Base-by-base conservation (phyloP, 2,888 invertebrate genomes). In the Drosophila limbata region DNA sequence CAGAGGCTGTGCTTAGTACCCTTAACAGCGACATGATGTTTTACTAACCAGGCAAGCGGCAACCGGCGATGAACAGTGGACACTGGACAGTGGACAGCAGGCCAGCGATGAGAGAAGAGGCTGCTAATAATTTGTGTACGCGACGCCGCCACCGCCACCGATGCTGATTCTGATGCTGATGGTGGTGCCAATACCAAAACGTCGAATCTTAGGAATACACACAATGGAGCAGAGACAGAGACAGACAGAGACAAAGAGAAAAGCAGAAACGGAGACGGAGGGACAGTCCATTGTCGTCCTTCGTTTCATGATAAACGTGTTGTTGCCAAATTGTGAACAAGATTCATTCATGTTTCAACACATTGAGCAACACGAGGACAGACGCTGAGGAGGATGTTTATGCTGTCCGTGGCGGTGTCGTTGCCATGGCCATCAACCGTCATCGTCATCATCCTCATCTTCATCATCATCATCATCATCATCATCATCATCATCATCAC, bases 331-430 rank as follows among this genome's bases (percentile, higher is more conserved):
- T 90, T 89, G 90, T 88, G 88, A 89, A 83, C 88, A 88, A 85
- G 88, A 90, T 91, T 91, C 91, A 91, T 91, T 91, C 90, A 91
- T 91, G 91, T 90, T 91, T 90, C 85, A 82, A 86, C 84, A 87
- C 84, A 83, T 84, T 84, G 79, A 79, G 88, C 86, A 76, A 85
- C 82, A 84, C 88, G 85, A 60, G 61, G 21, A 40, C 45, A 52
- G 44, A 51, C 39, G 25, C 45, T 19, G 39, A 47, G 44, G 50
- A 53, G 44, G 55, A 53, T 66, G 57, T 53, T 45, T 39, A 42
- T 42, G 60, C 35, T 61, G 69, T 61, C 31, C 56, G 51, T 57
- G 55, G 56, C 63, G 63, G 53, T 71, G 62, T 75, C 68, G 77
- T 75, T 79, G 65, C 62, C 78, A 68, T 61, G 72, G 75, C 59